Base-by-base conservation (phyloP, 2,113 vertebrate species). In the Microcebus griseorufus region DNA sequence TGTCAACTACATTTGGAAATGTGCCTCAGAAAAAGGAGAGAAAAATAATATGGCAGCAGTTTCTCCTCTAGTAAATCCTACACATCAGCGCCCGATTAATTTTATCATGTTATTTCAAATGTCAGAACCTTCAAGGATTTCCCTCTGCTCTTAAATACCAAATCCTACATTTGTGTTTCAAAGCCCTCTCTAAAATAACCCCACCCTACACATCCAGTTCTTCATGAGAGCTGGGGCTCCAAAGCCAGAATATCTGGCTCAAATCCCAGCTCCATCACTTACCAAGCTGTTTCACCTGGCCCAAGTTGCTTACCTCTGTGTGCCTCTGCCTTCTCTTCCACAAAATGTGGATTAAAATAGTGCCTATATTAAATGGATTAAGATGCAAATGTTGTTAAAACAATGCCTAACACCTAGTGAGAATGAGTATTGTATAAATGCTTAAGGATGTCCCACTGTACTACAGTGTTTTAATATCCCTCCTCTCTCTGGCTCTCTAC, bases 41-140 rank as follows among this genome's bases (percentile, higher is more conserved):
- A 72, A 39, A 90, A 91, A 85, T 45, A 93, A 9, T 39, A 88
- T 34, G n/a, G n/a, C 34, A 60, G 9, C 7, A 14, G 20, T 80
- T 81, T 64, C 34, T 48, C 4, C 5, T 88, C 67, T 67, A 82
- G 42, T 80, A 70, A 91, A 20, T 45, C 23, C 29, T 34, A 25
- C 11, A 25, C 22, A 62, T 58, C 29, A 27, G 5, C 73, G 73
- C 39, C 87, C 86, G 42, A 22, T 62, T 87, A 70, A 32, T 88
- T 81, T 75, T 34, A 25, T 51, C 37, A 4, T 73, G 22, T 85
- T 96, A 92, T 76, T 85, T 81, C 51, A 95, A 76, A 62, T 70
- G 55, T 92, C 65, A 90, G 96, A 96, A 88, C 42, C 69, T 92
- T 62, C 32, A 69, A 75, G 55, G 22, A 75, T 84, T 85, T 88